Base-by-base conservation (phyloP, 2,113 vertebrate genomes). In the Asarcornis scutulata region DNA sequence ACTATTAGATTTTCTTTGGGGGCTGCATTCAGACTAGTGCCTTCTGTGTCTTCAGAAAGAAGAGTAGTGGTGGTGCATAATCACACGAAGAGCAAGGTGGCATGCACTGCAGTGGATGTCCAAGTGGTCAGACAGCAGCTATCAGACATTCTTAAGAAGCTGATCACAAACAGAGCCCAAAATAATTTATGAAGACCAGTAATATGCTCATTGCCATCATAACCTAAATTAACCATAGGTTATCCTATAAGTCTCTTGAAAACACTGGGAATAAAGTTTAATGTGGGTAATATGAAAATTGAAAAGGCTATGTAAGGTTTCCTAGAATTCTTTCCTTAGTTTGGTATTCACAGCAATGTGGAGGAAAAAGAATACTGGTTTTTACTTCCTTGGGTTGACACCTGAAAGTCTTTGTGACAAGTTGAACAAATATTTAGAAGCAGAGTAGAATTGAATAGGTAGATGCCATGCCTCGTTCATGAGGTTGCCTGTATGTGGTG, bases 311-410 rank as follows among this genome's bases (percentile, higher is more conserved):
- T 99, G 52, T 62, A 98, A 58, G 97, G 98, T 46, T 98, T 98
- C 4, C 98, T 98, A 1, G 98, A 98, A 77, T 98, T 97, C 4
- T 99, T 99, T 96, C 98, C 99, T 93, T 98, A 98, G 63, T 98
- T 97, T 23, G 96, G 83, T 69, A 97, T 98, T 96, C 99, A 98
- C 27, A 72, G 34, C 5, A 98, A 98, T 38, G 78, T 99, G 80
- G 69, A 98, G 32, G 42, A 60, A 92, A 80, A 98, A 98, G 83
- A 99, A 98, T 74, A 98, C 97, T 32, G 11, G 7, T 18, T 99
- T 99, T 56, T 92, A 23, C 56, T 99, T 98, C 4, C 64, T 99
- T 79, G 98, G 97, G 34, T 96, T 99, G 50, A 95, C 92, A 8
- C 34, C 67, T 40, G 97, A 98, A 95, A 95, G 96, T 15, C 97